Evolutionary conservation across 2,888 invertebrate species (phyloP).

Genomic region (Ophraella communa): DNA sequence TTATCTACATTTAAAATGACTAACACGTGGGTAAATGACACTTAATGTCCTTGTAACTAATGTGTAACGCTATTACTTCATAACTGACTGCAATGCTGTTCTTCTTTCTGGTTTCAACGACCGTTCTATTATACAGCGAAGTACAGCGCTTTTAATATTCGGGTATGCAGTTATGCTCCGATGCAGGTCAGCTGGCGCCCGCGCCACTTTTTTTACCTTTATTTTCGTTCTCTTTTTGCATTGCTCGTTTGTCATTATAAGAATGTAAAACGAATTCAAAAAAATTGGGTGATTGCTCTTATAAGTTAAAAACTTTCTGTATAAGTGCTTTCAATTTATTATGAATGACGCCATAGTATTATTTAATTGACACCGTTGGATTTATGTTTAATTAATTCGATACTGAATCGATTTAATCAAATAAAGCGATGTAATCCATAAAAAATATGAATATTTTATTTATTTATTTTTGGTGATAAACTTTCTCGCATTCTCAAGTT

Average conservation of each 20-base stretch:
- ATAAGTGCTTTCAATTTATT: not conserved
- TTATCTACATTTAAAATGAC: too few species aligned
- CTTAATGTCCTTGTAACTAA: too few species aligned
- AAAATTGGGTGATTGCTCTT: not conserved
- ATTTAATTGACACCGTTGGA: not conserved
- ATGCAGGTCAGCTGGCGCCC: conserved; percentile 34
- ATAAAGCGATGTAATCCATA: too few species aligned
- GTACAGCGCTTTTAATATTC: conserved; percentile 24
- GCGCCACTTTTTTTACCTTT: conserved; percentile 22
- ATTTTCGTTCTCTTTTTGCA: conserved; percentile 2
- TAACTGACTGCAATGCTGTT: not conserved
- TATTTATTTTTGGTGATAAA: too few species aligned
- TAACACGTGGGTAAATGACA: too few species aligned
- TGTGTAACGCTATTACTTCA: too few species aligned
- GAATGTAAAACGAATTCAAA: not conserved
- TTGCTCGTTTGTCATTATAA: conserved; percentile 5
- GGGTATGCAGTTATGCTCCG: conserved; percentile 29
- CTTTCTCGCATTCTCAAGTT: too few species aligned
- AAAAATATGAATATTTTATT: too few species aligned
- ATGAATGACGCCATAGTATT: not conserved
- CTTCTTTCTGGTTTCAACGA: not conserved
- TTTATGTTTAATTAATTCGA: not conserved
- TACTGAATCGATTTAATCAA: not conserved
- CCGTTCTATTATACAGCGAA: conserved; percentile 7
- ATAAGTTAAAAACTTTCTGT: not conserved